Percentiles rank a stretch among this genome's conserved stretches.
These are phyloP conservation scores for Pedetes capensis DNA, from an alignment of 2,113 vertebrate genomes.

Conservation along the genomic window DNA sequence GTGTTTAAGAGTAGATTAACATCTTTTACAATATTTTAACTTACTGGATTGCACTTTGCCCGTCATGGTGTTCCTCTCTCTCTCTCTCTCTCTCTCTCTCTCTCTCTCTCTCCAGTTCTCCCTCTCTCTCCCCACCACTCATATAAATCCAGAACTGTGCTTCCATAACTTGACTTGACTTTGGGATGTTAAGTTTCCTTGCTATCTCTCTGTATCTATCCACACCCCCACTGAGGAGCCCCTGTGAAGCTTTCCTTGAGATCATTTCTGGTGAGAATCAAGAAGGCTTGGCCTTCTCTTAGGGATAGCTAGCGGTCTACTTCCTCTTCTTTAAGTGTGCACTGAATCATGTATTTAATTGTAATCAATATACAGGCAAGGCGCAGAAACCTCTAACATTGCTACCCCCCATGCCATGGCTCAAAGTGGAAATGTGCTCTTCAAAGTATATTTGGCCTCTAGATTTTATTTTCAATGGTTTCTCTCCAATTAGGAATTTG, in stretches of 20 bases:
- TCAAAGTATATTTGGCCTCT: neutral
- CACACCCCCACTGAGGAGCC: neutral
- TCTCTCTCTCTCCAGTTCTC: neutral
- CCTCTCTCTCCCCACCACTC: neutral
- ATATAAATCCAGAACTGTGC: too few species aligned
- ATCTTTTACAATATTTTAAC: neutral
- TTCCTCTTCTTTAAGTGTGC: neutral
- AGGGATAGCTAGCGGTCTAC: rapidly evolving
- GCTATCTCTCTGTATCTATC: rapidly evolving
- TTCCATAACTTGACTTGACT: neutral
- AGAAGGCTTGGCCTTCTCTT: neutral
- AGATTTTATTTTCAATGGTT: neutral
- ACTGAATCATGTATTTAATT: neutral
- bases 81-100: neutral
- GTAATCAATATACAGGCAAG: neutral
- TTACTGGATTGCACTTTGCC: neutral
- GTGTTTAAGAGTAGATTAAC: neutral
- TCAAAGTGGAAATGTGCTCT: neutral
- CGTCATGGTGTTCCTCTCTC: rapidly evolving
- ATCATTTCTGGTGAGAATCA: neutral
- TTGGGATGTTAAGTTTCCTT: neutral
- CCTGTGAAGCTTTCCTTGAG: neutral
- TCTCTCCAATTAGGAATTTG: neutral
- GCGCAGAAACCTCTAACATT: neutral
- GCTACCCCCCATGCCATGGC: rapidly evolving